phyloP scores from a whole-genome alignment of 1,140 invertebrate genomes.

The Rhynchophorus ferrugineus region DNA sequence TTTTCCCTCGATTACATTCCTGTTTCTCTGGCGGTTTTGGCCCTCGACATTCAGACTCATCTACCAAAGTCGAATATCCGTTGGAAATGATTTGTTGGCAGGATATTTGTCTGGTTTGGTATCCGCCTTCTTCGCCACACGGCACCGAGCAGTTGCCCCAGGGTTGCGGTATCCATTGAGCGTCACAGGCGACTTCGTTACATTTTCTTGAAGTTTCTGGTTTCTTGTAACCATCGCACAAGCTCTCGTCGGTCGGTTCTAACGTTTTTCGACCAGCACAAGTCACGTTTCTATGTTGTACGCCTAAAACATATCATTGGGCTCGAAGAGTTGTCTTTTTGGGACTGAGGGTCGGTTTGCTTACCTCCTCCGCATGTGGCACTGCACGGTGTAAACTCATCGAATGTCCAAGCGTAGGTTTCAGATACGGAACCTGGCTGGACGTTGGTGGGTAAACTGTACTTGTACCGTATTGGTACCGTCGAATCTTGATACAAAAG shows the following conservation, averaged over 20 bases:
- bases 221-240: conserved; percentile 69
- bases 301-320: too few species aligned
- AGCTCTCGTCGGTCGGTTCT: conserved; percentile 58
- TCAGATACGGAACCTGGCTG: conserved; percentile 57
- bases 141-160: conserved; percentile 79
- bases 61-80: conserved; percentile 57
- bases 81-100: conserved; percentile 67
- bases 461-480: conserved; percentile 83
- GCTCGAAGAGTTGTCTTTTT: too few species aligned
- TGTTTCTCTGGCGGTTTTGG: conserved; percentile 62
- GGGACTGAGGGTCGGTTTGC: too few species aligned
- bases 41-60: conserved; percentile 67
- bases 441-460: conserved; percentile 73
- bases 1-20: conserved; percentile 65
- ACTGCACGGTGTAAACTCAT: conserved; percentile 73
- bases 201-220: conserved; percentile 65
- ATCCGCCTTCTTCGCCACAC: conserved; percentile 65
- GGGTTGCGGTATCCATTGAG: conserved; percentile 70
- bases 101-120: conserved; percentile 60
- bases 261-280: conserved; percentile 62
- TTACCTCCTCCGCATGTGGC: conserved; percentile 81
- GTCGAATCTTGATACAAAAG: conserved; percentile 79
- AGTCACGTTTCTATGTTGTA: conserved; percentile 62
- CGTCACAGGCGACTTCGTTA: conserved; percentile 68
- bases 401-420: conserved; percentile 71